Evolutionary conservation across 2,888 invertebrate species (phyloP), one percentile per base, ranked within the genome.

Genomic region (Vesta saturnalis): DNA sequence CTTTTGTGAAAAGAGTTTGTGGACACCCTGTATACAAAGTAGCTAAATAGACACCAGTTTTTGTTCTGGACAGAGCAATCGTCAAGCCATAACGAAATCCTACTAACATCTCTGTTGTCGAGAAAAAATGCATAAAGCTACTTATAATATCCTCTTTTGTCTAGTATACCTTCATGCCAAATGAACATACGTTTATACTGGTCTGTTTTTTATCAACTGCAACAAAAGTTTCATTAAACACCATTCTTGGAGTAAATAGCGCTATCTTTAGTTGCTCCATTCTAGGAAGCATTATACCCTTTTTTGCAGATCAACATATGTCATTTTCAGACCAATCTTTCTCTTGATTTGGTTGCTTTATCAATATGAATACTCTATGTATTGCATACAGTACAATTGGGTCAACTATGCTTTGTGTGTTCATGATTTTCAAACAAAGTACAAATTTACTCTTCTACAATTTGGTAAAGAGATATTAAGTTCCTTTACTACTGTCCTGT

Each of bases 1-100:
- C n/a, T n/a, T n/a, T n/a, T n/a, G n/a, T n/a, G n/a, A n/a, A n/a
- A n/a, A n/a, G n/a, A n/a, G n/a, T n/a, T n/a, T n/a, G n/a, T n/a
- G n/a, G n/a, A n/a, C n/a, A n/a, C n/a, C n/a, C n/a, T n/a, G n/a
- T n/a, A n/a, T n/a, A n/a, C n/a, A 19, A 74, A 58, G 58, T 70
- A 75, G 14, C 30, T 47, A 62, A 73, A 70, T n/a, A 73, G 43
- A 52, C 46, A 21, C 69, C 72, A 73, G 49, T 74, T 72, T 30
- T 73, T 73, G 58, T 74, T 74, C 57, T 73, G 72, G n/a, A 60
- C 56, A 18, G 69, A 47, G 52, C 72, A 73, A 63, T 74, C 73
- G 47, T 73, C 72, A 15, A 74, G 58, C 73, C 72, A 73, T 21
- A 74, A 19, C 18, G 57, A 63, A 46, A 73, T 62, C 8, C 61